Percentiles rank a stretch among this genome's conserved stretches.
Conservation (phyloP, 2,888 invertebrate species). For the Lamellibrachia satsuma region DNA sequence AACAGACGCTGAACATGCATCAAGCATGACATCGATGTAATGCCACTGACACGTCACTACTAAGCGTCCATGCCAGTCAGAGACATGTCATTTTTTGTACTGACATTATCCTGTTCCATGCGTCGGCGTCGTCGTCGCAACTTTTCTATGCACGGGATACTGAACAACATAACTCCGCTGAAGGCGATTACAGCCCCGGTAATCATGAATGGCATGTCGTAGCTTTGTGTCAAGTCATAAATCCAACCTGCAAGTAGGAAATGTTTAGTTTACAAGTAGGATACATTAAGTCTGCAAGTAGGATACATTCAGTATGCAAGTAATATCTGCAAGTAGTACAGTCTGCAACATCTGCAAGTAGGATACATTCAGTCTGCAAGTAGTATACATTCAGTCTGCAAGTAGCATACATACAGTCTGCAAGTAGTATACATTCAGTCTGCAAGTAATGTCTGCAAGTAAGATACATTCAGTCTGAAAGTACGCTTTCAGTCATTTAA, state of each 20-base stretch:
- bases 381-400: no score
- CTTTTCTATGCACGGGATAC: neutral
- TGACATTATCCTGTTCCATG: neutral
- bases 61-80: neutral
- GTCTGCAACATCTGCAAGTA: no score
- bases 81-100: neutral
- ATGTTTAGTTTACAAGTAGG: neutral
- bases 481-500: neutral
- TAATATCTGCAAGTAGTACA: no score
- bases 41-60: neutral
- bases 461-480: neutral
- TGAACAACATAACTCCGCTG: slow-evolving; percentile 85
- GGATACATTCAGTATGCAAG: no score
- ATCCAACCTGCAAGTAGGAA: slow-evolving; percentile 76
- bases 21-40: neutral
- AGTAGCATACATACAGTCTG: no score
- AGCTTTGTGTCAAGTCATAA: slow-evolving; percentile 80
- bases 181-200: slow-evolving; percentile 86
- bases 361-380: no score
- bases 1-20: neutral
- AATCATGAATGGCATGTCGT: slow-evolving; percentile 86
- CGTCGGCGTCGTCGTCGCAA: neutral
- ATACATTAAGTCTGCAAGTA: neutral
- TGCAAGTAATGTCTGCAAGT: neutral
- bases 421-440: neutral